Conservation (phyloP, 2,888 invertebrate species). For the Anthoptus insignis region DNA sequence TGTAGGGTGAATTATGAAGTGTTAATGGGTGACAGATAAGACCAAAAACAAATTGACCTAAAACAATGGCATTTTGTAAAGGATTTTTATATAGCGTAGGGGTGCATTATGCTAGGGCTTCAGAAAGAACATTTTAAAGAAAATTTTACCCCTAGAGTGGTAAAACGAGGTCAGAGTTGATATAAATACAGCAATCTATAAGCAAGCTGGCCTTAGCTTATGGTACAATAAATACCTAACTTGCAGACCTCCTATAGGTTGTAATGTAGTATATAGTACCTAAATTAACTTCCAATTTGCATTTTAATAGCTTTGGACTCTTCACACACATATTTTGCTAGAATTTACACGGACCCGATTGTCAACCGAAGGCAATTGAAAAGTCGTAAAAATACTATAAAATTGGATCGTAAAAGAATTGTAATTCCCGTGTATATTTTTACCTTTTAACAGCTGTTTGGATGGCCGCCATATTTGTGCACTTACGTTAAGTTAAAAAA, state of each 20-base stretch:
- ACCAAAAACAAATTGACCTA: too few species aligned
- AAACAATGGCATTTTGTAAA: too few species aligned
- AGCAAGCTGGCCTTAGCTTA: too few species aligned
- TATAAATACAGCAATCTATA: too few species aligned
- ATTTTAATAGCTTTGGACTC: slow-evolving; percentile 74
- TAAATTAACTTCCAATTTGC: slow-evolving; percentile 72
- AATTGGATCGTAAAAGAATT: slow-evolving; percentile 80
- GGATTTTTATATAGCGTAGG: too few species aligned
- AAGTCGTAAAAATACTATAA: slow-evolving; percentile 82
- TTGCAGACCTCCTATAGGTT: slow-evolving; percentile 50
- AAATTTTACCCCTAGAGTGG: too few species aligned
- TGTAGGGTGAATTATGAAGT: too few species aligned
- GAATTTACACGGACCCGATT: slow-evolving; percentile 78
- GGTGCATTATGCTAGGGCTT: too few species aligned
- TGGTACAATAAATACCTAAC: slow-evolving; percentile 7
- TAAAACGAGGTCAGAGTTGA: too few species aligned
- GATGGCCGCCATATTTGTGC: slow-evolving; percentile 53
- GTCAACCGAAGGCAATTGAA: slow-evolving; percentile 79
- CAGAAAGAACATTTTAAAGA: too few species aligned
- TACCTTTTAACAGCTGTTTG: slow-evolving; percentile 56
- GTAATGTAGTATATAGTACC: slow-evolving; percentile 54
- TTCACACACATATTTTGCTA: slow-evolving; percentile 77
- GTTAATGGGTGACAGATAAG: too few species aligned
- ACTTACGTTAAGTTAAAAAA: background rate
- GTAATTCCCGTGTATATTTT: slow-evolving; percentile 70